A percentile compares a stretch with the other conserved stretches of the same genome.
Conservation (phyloP, 2,797 vertebrate species). For the Xenops minutus region DNA sequence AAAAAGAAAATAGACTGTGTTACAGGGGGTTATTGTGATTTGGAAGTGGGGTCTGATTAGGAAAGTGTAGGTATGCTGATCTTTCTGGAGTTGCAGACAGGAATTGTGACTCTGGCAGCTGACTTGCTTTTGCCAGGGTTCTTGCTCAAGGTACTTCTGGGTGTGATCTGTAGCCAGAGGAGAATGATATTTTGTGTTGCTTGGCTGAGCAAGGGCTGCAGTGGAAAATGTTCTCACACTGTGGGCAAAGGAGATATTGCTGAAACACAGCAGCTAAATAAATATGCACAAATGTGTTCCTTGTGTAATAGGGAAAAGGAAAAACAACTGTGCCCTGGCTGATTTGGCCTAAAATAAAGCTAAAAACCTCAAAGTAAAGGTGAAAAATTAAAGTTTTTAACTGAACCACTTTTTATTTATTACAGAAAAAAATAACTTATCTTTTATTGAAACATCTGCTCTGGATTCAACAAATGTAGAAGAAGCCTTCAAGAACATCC, state of each 20-base stretch:
- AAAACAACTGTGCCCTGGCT: background rate
- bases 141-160: background rate
- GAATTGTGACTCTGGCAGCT: background rate
- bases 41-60: background rate
- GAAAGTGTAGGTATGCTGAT: background rate
- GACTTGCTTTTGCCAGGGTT: background rate
- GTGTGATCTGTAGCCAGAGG: background rate
- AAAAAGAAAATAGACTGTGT: background rate
- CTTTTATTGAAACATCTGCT: constrained; percentile 97
- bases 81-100: background rate
- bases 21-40: background rate
- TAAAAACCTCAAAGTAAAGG: background rate
- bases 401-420: constrained; percentile 5
- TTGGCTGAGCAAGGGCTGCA: background rate
- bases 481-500: constrained; percentile 98
- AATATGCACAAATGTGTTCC: background rate
- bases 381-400: background rate
- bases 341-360: background rate
- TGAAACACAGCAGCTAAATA: background rate
- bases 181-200: background rate
- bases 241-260: background rate
- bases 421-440: constrained; percentile 96
- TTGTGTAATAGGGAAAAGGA: background rate
- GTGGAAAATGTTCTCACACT: background rate
- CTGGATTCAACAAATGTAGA: constrained; percentile 98